phyloP scores from a whole-genome alignment of 2,797 vertebrate species.

The Aphelocoma californica region DNA sequence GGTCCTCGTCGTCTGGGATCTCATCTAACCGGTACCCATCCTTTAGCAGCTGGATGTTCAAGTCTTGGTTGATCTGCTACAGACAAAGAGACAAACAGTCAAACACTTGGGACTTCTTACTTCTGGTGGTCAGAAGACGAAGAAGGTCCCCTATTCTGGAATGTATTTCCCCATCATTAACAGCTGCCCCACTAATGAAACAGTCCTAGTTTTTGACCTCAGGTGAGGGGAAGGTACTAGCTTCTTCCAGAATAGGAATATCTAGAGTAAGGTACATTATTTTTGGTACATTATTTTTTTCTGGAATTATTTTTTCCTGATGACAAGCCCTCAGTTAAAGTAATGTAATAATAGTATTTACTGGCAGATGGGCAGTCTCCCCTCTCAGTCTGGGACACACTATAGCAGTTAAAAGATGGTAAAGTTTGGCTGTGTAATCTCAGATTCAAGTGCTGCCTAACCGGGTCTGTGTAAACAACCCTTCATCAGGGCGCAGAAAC shows the following conservation, averaged over 20 bases:
- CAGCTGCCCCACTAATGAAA: background rate
- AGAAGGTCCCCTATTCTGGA: background rate
- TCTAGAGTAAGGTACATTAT: background rate
- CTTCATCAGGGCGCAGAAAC: background rate
- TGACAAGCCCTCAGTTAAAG: background rate
- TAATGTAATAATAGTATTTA: background rate
- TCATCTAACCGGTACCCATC: constrained; percentile 97
- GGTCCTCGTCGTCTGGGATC: constrained; percentile 96
- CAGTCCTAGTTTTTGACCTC: background rate
- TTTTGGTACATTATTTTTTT: background rate
- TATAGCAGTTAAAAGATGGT: background rate
- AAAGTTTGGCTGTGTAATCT: background rate
- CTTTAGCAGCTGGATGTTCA: constrained; percentile 98
- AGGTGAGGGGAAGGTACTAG: background rate
- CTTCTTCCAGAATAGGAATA: background rate
- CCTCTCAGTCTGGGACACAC: background rate
- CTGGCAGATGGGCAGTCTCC: background rate
- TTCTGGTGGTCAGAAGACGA: background rate
- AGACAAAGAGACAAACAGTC: constrained; percentile 69
- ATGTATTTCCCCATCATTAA: background rate
- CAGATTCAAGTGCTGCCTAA: background rate
- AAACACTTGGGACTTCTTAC: background rate
- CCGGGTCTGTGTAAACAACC: background rate
- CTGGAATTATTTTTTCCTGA: background rate
- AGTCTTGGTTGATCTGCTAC: constrained; percentile 99